Evolutionary conservation across 2,113 vertebrate species (phyloP).

Genomic region (zebrafish (Danio rerio)): DNA sequence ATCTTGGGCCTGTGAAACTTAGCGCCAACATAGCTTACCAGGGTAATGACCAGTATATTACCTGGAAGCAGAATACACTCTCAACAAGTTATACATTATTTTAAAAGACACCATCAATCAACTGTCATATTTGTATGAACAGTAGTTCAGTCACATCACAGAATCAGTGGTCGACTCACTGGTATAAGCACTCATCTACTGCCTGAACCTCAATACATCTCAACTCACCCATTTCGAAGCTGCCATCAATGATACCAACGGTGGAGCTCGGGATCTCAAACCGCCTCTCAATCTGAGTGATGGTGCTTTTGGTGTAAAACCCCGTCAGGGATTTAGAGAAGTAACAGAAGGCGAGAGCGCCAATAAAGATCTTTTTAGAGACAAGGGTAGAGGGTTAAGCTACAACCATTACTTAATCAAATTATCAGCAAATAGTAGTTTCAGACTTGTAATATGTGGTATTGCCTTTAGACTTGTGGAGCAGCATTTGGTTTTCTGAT

Average conservation of each 20-base stretch:
- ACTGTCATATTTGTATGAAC: neutral
- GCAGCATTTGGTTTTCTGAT: slow-evolving; percentile 40
- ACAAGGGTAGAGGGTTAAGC: too few relatives aligned
- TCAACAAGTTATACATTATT: neutral
- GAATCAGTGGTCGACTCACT: too few relatives aligned
- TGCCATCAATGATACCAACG: too few relatives aligned
- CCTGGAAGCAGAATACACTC: neutral
- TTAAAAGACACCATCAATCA: neutral
- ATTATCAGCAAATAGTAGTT: neutral
- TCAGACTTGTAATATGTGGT: neutral
- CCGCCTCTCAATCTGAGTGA: too few relatives aligned
- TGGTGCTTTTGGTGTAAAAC: too few relatives aligned
- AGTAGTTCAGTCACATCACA: neutral
- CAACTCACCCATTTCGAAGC: slow-evolving; percentile 67
- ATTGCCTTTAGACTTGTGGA: slow-evolving; percentile 50
- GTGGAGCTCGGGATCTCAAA: too few relatives aligned
- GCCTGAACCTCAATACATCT: neutral
- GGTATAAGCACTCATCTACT: slow-evolving; percentile 7
- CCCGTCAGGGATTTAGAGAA: too few relatives aligned
- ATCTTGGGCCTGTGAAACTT: too few relatives aligned
- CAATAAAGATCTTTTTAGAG: slow-evolving; percentile 75
- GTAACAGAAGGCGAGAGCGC: slow-evolving; percentile 74
- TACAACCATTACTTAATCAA: too few relatives aligned
- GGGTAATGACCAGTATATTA: too few relatives aligned
- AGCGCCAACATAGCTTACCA: too few relatives aligned